Percentiles rank a stretch among this genome's conserved stretches.
Evolutionary conservation across 2,113 vertebrate species (phyloP).

Genomic region (Tursiops truncatus): DNA sequence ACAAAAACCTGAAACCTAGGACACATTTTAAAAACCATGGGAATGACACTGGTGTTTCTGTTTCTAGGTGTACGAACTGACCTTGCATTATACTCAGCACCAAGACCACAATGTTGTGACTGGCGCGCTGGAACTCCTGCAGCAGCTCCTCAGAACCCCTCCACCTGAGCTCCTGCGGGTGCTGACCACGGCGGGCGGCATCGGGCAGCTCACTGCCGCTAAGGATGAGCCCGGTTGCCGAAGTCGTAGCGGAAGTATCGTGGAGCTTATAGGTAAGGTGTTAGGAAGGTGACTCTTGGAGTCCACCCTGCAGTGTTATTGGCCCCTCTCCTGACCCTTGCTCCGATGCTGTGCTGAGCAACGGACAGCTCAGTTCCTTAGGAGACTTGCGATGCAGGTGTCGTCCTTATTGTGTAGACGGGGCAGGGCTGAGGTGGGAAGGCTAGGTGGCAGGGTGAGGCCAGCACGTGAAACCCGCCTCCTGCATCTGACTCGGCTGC

Average conservation of each 20-base stretch:
- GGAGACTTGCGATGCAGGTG: rapidly evolving
- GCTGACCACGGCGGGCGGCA: slow-evolving; percentile 88
- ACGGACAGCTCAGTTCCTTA: rapidly evolving
- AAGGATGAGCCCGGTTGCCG: slow-evolving; percentile 87
- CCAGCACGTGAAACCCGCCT: not conserved
- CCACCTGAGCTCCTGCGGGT: slow-evolving; percentile 92
- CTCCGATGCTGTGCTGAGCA: rapidly evolving
- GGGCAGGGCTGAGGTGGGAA: not conserved
- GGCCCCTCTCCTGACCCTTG: not conserved
- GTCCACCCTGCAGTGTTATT: not conserved
- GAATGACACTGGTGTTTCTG: not conserved
- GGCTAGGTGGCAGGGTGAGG: not conserved
- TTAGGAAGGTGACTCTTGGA: not conserved
- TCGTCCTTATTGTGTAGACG: not conserved
- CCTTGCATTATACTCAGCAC: slow-evolving; percentile 96
- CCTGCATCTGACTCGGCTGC: not conserved
- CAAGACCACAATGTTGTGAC: slow-evolving; percentile 98
- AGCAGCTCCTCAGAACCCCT: slow-evolving; percentile 94
- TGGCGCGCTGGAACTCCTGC: slow-evolving; percentile 93
- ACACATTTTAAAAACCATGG: rapidly evolving
- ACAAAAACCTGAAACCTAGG: not conserved
- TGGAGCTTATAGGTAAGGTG: slow-evolving; percentile 92
- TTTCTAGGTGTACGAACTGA: slow-evolving; percentile 94
- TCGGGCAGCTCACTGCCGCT: slow-evolving; percentile 85
- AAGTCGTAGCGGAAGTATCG: slow-evolving; percentile 93